These are phyloP conservation scores for Drosophila lini DNA, from an alignment of 1,140 invertebrate genomes.

Conservation along the genomic window DNA sequence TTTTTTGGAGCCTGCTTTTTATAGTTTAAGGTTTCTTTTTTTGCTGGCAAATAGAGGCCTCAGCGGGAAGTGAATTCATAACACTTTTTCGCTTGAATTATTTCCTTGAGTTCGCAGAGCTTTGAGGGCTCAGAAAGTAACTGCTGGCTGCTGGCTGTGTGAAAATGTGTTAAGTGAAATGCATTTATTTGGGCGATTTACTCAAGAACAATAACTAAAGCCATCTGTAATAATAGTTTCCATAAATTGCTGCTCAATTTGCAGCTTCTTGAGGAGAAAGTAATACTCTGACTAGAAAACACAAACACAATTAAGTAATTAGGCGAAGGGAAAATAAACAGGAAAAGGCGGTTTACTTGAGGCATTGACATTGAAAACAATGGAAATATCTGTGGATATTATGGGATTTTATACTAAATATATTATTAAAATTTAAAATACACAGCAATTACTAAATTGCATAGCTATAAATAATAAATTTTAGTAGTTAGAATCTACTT, in stretches of 20 bases:
- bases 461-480: background rate
- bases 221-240: background rate
- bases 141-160: background rate
- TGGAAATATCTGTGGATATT: background rate
- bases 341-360: background rate
- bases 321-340: conserved; percentile 7
- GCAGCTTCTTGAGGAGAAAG: background rate
- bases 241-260: background rate
- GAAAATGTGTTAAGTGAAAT: conserved; percentile 29
- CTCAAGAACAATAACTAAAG: conserved; percentile 9
- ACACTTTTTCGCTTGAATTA: conserved; percentile 21
- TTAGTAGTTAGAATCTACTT: background rate
- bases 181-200: conserved; percentile 11
- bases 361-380: too few relatives aligned
- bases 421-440: background rate
- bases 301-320: conserved; percentile 7
- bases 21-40: conserved; percentile 19
- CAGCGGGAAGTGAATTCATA: conserved; percentile 23
- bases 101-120: conserved; percentile 5
- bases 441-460: background rate
- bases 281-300: background rate
- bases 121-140: conserved; percentile 14
- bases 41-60: conserved; percentile 8
- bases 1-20: conserved; percentile 40
- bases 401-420: background rate